Conservation (phyloP, 2,113 vertebrate species). For the Macrotis lagotis region DNA sequence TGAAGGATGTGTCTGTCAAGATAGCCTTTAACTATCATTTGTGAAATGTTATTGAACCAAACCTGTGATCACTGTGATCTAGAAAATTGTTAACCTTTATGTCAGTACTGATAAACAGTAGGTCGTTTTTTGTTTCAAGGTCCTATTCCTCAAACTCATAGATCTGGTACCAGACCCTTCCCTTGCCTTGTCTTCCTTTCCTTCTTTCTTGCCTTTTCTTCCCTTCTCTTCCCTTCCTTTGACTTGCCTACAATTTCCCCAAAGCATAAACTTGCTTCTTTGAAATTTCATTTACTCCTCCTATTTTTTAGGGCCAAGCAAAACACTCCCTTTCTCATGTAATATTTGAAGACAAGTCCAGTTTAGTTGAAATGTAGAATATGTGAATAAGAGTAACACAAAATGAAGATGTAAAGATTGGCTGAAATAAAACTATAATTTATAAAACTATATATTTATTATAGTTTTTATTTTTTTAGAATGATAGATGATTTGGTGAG, state of each 20-base stretch:
- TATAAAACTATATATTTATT: too few relatives aligned
- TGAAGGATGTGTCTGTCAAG: background rate
- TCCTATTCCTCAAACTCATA: background rate
- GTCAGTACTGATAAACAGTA: background rate
- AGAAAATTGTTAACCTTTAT: background rate
- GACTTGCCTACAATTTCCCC: too few relatives aligned
- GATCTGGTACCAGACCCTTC: background rate
- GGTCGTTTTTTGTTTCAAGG: background rate
- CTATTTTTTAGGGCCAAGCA: background rate
- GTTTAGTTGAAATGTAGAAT: background rate
- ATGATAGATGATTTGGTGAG: background rate
- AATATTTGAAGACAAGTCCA: background rate
- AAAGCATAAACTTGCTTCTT: too few relatives aligned
- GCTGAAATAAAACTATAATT: background rate
- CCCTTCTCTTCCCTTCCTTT: too few relatives aligned
- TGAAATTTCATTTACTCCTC: too few relatives aligned
- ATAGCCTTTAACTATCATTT: background rate
- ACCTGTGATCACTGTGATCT: background rate
- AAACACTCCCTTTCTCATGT: background rate
- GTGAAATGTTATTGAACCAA: background rate
- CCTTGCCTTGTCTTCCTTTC: too few relatives aligned
- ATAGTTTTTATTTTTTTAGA: too few relatives aligned
- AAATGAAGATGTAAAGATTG: background rate
- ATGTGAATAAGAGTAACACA: background rate
- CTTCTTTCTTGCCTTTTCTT: too few relatives aligned